Base-by-base conservation (phyloP, 1,140 invertebrate species). In the Meloidogyne floridensis region DNA sequence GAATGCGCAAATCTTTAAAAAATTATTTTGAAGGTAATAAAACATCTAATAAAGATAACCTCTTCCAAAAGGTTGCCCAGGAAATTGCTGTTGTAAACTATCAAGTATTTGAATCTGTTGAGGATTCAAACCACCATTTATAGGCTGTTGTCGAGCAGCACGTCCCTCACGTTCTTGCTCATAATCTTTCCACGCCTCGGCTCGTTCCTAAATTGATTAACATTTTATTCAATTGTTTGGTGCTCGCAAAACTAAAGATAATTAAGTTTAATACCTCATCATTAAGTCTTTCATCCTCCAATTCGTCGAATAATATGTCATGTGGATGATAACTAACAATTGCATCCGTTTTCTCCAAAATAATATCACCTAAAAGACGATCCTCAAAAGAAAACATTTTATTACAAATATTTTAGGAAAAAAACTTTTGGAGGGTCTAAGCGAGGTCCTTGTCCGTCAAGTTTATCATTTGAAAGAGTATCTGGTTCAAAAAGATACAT, bases 401-500 rank as follows among this genome's bases (percentile, higher is more conserved):
- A 47, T 10, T 54, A 69, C 47, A 84, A 42, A 13, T 8, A 32
- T 82, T 15, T 13, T 13, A n/a, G 59, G 77, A 15, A 0, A 42
- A 69, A 80, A 42, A 84, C 82, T 13, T 84, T 83, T 77, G 82
- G 82, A 54, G 82, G 82, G 15, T 71, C 72, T 8, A 83, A 59
- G 11, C 74, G 69, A 15, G 82, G 82, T 43, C 81, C 81, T 51
- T 83, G 73, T 15, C 72, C 56, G 8, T 80, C 32, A 32, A 32
- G 32, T 32, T 32, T 75, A 5, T 76, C 80, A 13, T 42, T 65
- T 42, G 80, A 78, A n/a, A 83, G 47, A n/a, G n/a, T 65, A 32
- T 94, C 93, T 3, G 95, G 94, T 80, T 93, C 93, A 85, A 94
- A 95, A 10, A 92, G 93, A 91, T 99, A 99, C 43, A 98, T 91